Base-by-base conservation (phyloP, 2,113 vertebrate species). In the Tiliqua scincoides region DNA sequence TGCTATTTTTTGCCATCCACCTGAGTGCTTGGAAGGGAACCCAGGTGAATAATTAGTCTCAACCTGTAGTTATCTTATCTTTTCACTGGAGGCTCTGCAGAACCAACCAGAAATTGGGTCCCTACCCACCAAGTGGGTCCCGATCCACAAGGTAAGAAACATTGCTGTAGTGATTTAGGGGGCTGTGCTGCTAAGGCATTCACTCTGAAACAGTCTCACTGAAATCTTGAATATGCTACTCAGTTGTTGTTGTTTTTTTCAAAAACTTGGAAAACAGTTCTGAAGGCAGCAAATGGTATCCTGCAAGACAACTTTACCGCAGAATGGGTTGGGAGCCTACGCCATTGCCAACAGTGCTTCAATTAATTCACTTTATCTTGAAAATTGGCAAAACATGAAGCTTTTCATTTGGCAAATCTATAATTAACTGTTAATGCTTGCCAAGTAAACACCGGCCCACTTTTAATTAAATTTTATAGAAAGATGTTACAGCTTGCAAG, bases 361-460 rank as follows among this genome's bases (percentile, higher is more conserved):
- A 96, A 94, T 93, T 95, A 92, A 90, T 94, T 94, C 84, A 93
- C 63, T 93, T 95, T 96, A 92, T 67, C 91, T 92, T 85, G 90
- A 93, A 89, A 85, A 76, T 93, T 95, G 94, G 94, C 93, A 96
- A 95, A 95, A 92, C 92, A 94, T 94, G 82, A 96, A 95, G 85
- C 87, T 94, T 95, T 95, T 94, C 93, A 89, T 82, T 91, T 86
- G 93, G 80, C 91, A 91, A 92, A 96, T 94, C 88, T 94, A 93
- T 93, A 92, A 95, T 93, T 94, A 95, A 93, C 87, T 93, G 63
- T 48, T 86, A 93, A 90, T 91, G 91, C 93, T 94, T 91, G 90
- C 91, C 96, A 91, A 95, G 88, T 84, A 95, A 94, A 95, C 91
- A 94, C 90, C 92, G 90, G 91, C 82, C 93, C 88, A 91, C 87